Percentiles rank a stretch among this genome's conserved stretches.
Evolutionary conservation across 2,888 invertebrate species (phyloP).

Genomic region (Xestia sexstrigata): DNA sequence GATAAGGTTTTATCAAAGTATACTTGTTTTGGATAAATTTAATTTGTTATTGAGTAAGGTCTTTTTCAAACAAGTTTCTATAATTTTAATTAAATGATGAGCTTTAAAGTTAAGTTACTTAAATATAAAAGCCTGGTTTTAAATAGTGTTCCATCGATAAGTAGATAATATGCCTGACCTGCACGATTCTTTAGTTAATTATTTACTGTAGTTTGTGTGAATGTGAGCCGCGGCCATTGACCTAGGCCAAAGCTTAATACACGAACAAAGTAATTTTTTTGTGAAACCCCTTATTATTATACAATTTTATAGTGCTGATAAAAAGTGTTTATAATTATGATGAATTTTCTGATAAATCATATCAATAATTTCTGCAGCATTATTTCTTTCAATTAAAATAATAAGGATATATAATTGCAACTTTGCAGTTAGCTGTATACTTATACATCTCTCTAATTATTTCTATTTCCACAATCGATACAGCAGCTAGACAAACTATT

Average conservation of each 20-base stretch:
- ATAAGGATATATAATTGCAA: background rate
- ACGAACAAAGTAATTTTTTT: constrained; percentile 20
- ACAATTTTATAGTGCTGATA: background rate
- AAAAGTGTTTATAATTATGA: background rate
- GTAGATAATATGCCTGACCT: background rate
- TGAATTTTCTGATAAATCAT: background rate
- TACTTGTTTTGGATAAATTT: background rate
- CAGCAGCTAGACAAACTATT: constrained; percentile 31
- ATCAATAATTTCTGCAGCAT: background rate
- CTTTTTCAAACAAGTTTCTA: background rate
- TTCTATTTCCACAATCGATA: constrained; percentile 14
- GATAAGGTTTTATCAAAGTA: constrained; percentile 34
- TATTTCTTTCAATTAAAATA: background rate
- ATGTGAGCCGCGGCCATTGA: constrained; percentile 44
- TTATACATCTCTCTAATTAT: constrained; percentile 1
- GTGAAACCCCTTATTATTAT: background rate
- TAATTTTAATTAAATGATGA: background rate
- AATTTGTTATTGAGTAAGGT: background rate
- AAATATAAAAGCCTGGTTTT: background rate
- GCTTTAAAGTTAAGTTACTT: background rate
- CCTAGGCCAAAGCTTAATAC: constrained; percentile 22
- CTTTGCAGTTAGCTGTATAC: no score
- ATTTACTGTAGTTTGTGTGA: constrained; percentile 35
- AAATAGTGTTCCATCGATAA: constrained; percentile 21
- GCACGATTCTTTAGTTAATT: constrained; percentile 39